phyloP scores from a whole-genome alignment of 2,113 vertebrate species.

The Sylvia atricapilla region DNA sequence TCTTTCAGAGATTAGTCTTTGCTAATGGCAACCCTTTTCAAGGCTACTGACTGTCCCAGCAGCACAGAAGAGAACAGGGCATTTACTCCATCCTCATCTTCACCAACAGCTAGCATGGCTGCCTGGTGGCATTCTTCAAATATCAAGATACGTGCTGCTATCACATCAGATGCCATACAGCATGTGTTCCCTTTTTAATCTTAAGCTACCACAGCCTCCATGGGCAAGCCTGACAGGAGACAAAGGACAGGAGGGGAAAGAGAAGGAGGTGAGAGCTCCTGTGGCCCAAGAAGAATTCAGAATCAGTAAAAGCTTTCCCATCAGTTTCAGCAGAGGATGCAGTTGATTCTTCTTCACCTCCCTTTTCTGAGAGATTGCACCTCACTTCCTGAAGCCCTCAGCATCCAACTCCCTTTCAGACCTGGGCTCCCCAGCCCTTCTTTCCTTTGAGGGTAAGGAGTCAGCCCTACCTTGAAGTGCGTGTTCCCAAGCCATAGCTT shows the following conservation, averaged over 20 bases:
- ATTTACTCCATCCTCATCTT: accelerated
- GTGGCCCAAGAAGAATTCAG: neutral
- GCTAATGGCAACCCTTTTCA: neutral
- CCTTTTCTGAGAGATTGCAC: neutral
- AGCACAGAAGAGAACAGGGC: neutral
- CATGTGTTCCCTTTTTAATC: neutral
- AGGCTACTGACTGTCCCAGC: neutral
- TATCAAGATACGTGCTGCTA: neutral
- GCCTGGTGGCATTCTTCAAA: neutral
- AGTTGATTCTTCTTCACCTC: neutral
- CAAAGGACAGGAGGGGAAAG: neutral
- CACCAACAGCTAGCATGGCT: neutral
- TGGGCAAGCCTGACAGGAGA: neutral
- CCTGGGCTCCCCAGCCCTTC: neutral
- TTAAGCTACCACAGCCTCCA: neutral
- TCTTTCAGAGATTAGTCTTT: neutral
- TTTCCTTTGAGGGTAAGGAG: neutral
- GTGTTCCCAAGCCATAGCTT: neutral
- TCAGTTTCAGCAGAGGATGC: neutral
- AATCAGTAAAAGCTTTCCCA: neutral
- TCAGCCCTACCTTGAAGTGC: neutral
- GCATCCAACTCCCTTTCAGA: neutral
- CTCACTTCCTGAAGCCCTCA: neutral
- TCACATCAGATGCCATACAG: neutral
- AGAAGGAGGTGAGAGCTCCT: neutral